Evolutionary conservation across 2,113 vertebrate species (phyloP), one percentile per base, ranked within the genome.

Genomic region (Syrmaticus mikado): DNA sequence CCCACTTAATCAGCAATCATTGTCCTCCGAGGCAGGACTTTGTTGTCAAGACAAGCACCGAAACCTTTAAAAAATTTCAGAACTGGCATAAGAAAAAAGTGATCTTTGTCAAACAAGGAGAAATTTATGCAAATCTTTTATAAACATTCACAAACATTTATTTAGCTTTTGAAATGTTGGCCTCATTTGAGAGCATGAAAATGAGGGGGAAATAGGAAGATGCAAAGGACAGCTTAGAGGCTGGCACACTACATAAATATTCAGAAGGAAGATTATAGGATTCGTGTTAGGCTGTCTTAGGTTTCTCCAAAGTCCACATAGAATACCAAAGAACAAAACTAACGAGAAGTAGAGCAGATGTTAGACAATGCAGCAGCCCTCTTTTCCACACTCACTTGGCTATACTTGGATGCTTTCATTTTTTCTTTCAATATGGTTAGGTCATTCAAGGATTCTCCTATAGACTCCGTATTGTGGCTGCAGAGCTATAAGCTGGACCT

Each of bases 361-460:
- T 98, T 97, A 98, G 98, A 98, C 98, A 98, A 98, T 98, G 98
- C 97, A 96, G 94, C 97, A 97, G 97, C 96, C 96, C 96, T 97
- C 97, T 97, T 98, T 97, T 97, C 97, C 97, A 97, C 98, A 98
- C 98, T 98, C 97, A 90, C 97, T 98, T 97, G 97, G 97, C 98
- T 98, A 97, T 97, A 98, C 98, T 98, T 98, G 95, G 98, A 96
- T 93, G 97, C 98, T 98, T 98, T 98, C 97, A 98, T 98, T 97
- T 98, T 97, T 98, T 96, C 97, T 97, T 98, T 98, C 98, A 98
- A 98, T 98, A 98, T 98, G 98, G 97, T 98, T 97, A 97, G 98
- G 98, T 98, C 98, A 98, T 98, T 98, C 97, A 98, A 98, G 98
- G 98, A 98, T 98, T 98, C 97, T 98, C 98, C 98, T 98, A 98